phyloP scores from a whole-genome alignment of 2,888 invertebrate genomes.

The Eubasilissa splendida region DNA sequence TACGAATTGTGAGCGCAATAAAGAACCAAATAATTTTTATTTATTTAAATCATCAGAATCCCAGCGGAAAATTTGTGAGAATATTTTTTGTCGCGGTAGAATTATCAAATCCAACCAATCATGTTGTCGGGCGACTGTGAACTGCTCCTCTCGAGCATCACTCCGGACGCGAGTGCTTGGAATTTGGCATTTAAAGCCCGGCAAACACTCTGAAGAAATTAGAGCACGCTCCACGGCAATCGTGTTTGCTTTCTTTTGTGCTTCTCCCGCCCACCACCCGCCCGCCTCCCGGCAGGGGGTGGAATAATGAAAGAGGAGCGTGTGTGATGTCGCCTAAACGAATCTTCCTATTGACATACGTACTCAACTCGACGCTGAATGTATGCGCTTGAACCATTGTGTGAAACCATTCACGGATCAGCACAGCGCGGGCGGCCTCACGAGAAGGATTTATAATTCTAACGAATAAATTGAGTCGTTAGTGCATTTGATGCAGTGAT shows the following conservation, averaged over 20 bases:
- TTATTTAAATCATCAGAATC: too few species aligned
- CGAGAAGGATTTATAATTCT: too few species aligned
- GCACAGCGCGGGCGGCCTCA: background rate
- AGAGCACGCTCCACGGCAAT: slow-evolving; percentile 47
- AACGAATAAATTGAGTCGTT: too few species aligned
- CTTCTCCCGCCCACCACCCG: background rate
- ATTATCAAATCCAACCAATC: too few species aligned
- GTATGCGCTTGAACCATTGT: slow-evolving; percentile 9
- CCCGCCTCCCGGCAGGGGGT: background rate
- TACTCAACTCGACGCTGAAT: slow-evolving; percentile 15
- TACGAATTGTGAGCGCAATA: too few species aligned
- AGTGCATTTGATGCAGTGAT: too few species aligned
- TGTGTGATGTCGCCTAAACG: slow-evolving; percentile 24
- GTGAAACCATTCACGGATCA: background rate
- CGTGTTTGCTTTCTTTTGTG: slow-evolving; percentile 51
- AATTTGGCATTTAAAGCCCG: slow-evolving; percentile 41
- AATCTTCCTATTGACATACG: slow-evolving; percentile 25
- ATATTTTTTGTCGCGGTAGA: too few species aligned
- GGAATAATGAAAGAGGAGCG: slow-evolving; percentile 26
- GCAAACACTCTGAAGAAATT: slow-evolving; percentile 49
- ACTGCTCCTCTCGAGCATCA: background rate
- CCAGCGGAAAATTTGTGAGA: too few species aligned
- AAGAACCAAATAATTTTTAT: too few species aligned
- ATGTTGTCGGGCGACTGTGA: slow-evolving; percentile 3
- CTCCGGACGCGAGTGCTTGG: slow-evolving; percentile 25